Base-by-base conservation (phyloP, 1,140 invertebrate genomes). In the Sitodiplosis mosellana region DNA sequence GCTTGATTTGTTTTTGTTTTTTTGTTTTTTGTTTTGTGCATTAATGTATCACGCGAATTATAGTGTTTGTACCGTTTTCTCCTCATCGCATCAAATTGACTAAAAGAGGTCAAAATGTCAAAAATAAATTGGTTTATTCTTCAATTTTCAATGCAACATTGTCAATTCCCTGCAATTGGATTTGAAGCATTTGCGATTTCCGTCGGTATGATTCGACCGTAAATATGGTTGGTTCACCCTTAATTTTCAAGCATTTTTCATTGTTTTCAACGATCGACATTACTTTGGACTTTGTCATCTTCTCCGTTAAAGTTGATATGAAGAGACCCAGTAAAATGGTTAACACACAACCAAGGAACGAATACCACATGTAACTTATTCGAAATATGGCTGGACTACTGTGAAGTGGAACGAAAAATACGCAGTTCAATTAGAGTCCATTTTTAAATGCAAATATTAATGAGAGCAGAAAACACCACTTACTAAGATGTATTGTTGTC, bases 281-380 rank as follows among this genome's bases (percentile, higher is more conserved):
- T 7, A 43, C 20, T 43, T 19, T 18, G 5, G 18, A 18, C 6
- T 18, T 18, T 19, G 17, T 19, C 17, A 43, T 18, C 11, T 21
- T 18, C 6, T 43, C 41, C 4, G 41, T 43, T n/a, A 43, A 4
- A 2, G 18, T 21, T 18, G 84, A 87, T 1, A 86, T 74, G 0
- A 77, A 27, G 22, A 83, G 59, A 1, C 87, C 87, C 12, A 83
- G 63, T 2, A 83, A 50, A 21, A 88, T 64, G 0, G 85, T 85
- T 1, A 77, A 63, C 1, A 75, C 50, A 42, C 75, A 80, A 1
- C 82, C 85, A n/a, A 87, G 75, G 21, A 75, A 74, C n/a, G 80
- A 72, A 53, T 78, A 80, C 75, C 76, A 78, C 59, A 78, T 68
- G 53, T 79, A 78, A 19, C 76, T 78, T 46, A 79, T 64, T 33